phyloP scores from a whole-genome alignment of 2,797 vertebrate genomes.

The Esox lucius region DNA sequence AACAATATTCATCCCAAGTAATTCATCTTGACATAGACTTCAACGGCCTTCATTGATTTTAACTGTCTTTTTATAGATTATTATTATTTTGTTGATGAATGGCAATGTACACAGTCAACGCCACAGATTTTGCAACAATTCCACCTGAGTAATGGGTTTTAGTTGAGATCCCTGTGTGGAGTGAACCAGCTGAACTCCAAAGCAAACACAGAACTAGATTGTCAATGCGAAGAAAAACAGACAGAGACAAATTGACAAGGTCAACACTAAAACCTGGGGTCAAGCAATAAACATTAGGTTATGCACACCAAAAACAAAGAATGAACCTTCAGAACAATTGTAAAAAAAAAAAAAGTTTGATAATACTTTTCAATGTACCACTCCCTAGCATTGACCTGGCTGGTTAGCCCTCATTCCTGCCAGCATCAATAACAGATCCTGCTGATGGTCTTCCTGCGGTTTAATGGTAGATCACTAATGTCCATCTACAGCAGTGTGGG shows the following conservation, averaged over 20 bases:
- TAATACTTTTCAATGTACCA: not conserved
- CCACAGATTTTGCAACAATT: not conserved
- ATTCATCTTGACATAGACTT: not conserved
- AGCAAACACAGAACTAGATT: not conserved
- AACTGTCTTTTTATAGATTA: not conserved
- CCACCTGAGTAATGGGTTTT: no score
- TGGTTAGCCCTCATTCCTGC: slow-evolving; percentile 3
- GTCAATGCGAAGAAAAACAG: not conserved
- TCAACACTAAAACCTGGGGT: not conserved
- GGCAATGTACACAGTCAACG: not conserved
- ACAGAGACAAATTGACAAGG: not conserved
- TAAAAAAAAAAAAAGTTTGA: not conserved
- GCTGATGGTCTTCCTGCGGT: not conserved
- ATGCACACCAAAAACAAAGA: not conserved
- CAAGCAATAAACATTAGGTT: not conserved
- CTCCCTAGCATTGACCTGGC: slow-evolving; percentile 10
- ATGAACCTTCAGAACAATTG: not conserved
- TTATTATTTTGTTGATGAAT: not conserved
- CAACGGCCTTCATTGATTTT: not conserved
- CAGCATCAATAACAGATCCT: slow-evolving; percentile 18
- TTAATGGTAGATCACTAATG: slow-evolving; percentile 29
- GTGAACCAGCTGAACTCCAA: not conserved
- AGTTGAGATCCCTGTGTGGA: not conserved
- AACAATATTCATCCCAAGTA: not conserved
- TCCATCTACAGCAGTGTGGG: slow-evolving; percentile 19